A percentile compares a stretch with the other conserved stretches of the same genome.
Conservation (phyloP, 1,140 invertebrate species). For the Drosophila mauritiana region DNA sequence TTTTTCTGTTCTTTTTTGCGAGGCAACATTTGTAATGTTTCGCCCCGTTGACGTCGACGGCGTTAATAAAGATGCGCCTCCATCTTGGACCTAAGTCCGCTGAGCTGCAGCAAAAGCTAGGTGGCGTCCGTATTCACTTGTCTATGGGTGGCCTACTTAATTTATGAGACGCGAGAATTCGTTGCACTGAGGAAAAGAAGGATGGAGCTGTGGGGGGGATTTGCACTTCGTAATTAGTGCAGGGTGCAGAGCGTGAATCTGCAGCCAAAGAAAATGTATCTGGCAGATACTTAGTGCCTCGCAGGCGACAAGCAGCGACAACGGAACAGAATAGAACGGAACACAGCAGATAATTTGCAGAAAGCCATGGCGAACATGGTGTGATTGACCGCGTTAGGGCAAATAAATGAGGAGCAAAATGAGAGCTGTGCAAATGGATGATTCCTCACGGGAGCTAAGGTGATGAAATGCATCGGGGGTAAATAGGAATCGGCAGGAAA, state of each 20-base stretch:
- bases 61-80: constrained; percentile 75
- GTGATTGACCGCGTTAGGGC: constrained; percentile 73
- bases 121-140: constrained; percentile 52
- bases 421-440: background rate
- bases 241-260: constrained; percentile 70
- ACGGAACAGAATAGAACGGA: constrained; percentile 25
- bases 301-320: constrained; percentile 53
- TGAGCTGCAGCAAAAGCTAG: constrained; percentile 41
- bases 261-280: constrained; percentile 67
- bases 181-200: constrained; percentile 43
- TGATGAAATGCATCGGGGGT: background rate
- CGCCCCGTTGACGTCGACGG: constrained; percentile 78
- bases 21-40: constrained; percentile 80
- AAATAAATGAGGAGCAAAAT: constrained; percentile 2
- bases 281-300: constrained; percentile 65
- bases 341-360: constrained; percentile 58
- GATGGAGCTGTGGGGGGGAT: no score
- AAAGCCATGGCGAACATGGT: constrained; percentile 51
- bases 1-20: constrained; percentile 22
- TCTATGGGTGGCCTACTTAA: constrained; percentile 81
- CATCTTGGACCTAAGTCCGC: constrained; percentile 62
- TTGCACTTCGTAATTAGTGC: constrained; percentile 74
- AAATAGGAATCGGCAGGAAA: constrained; percentile 1
- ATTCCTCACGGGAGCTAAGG: constrained; percentile 2
- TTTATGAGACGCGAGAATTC: constrained; percentile 81